Base-by-base conservation (phyloP, 2,888 invertebrate genomes). In the Ypsolopha sequella region DNA sequence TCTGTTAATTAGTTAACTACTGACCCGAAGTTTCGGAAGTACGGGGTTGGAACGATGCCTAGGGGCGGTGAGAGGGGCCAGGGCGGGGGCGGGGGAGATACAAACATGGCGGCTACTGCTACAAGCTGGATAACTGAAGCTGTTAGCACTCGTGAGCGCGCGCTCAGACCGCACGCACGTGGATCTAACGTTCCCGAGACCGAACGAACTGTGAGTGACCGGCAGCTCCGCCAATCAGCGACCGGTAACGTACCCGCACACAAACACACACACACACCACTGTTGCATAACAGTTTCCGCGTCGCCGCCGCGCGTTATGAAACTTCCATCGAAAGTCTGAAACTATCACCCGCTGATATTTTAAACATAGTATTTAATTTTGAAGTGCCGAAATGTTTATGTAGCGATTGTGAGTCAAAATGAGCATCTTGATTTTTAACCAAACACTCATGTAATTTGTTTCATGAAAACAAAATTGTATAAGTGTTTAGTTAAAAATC, bases 161-260 rank as follows among this genome's bases (percentile, higher is more conserved):
- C 76, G 71, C 68, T 68, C 74, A 61, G 59, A 56, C 62, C 68
- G 70, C 68, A 56, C 73, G 70, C 53, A 24, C 24, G 24, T 24
- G 24, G 24, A 24, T 24, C 24, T 24, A 24, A 24, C 24, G 24
- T 24, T 24, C 57, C 54, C 59, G 60, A 55, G 52, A 55, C 51
- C 35, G 46, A 43, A 43, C 51, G 41, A 47, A 50, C 48, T 36
- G 52, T 48, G 36, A 51, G 51, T 51, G 36, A n/a, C 51, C 58
- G 52, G 67, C 68, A 58, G 56, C 63, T 59, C 59, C 60, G 55
- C 52, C 59, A 50, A 50, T 54, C 47, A 50, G 56, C 55, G 57
- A 60, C 65, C 69, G 78, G 76, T 75, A 73, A 75, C 68, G 76
- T 76, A 76, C 76, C 66, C 56, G 57, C 58, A 58, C 62, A 58